Conservation (phyloP, 2,797 vertebrate species). For the Mus minutoides region DNA sequence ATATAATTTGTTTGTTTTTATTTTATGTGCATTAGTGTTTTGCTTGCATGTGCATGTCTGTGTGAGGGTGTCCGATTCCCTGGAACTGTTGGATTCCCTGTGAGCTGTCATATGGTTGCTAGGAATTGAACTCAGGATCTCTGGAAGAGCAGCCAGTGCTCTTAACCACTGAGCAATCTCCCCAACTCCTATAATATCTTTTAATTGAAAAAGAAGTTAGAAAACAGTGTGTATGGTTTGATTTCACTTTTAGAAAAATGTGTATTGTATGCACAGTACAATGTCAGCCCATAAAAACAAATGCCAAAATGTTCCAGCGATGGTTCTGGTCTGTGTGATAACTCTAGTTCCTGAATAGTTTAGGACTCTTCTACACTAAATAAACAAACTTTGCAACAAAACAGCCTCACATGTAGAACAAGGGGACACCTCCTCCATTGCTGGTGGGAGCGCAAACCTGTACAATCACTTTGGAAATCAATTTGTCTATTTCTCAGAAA, state of each 20-base stretch:
- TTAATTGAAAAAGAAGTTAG: slow-evolving; percentile 17
- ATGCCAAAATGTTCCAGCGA: not conserved
- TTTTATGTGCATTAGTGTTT: not conserved
- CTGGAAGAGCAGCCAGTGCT: not conserved
- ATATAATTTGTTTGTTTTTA: not conserved
- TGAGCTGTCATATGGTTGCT: not conserved
- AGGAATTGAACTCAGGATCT: not conserved
- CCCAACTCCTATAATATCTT: not conserved
- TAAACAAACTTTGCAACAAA: slow-evolving; percentile 27
- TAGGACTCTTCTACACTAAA: slow-evolving; percentile 39
- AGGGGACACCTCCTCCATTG: not conserved
- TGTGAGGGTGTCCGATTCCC: not conserved
- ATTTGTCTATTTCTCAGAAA: not conserved
- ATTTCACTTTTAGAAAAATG: slow-evolving; percentile 40
- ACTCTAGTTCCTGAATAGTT: slow-evolving; percentile 1
- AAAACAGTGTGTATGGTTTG: not conserved
- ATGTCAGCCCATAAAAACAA: slow-evolving; percentile 18
- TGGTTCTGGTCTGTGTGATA: slow-evolving; percentile 10
- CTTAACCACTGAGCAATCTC: not conserved
- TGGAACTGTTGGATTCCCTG: not conserved
- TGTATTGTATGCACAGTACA: not conserved
- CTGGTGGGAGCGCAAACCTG: not conserved
- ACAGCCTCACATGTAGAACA: not conserved
- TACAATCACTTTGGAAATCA: not conserved
- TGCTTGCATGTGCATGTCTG: not conserved